These are phyloP conservation scores for Caiman crocodilus DNA, from an alignment of 2,797 vertebrate genomes.

Conservation along the genomic window DNA sequence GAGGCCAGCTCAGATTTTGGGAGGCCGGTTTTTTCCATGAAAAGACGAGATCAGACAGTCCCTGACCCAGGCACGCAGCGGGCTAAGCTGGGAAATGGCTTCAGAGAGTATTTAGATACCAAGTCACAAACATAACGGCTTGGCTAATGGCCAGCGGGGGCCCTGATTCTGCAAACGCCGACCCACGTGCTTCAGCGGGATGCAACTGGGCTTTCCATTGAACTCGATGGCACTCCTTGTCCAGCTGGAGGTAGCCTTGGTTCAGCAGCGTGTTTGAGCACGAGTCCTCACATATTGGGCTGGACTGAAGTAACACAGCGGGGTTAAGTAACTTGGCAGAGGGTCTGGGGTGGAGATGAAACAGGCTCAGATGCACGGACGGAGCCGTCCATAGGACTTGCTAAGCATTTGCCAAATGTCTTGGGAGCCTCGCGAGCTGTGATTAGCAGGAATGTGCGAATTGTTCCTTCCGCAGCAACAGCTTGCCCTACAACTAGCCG, in stretches of 20 bases:
- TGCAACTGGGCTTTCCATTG: background rate
- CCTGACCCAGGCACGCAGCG: background rate
- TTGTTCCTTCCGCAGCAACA: background rate
- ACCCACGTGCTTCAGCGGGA: background rate
- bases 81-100: accelerated
- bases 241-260: background rate
- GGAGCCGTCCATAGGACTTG: background rate
- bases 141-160: background rate
- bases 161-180: background rate
- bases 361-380: background rate
- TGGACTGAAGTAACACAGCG: background rate
- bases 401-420: background rate
- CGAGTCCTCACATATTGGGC: background rate
- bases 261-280: background rate
- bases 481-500: background rate
- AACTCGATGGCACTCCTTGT: accelerated
- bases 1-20: background rate
- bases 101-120: background rate
- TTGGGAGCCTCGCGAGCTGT: background rate
- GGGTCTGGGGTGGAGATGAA: background rate
- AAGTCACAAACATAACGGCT: background rate
- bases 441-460: background rate
- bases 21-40: background rate
- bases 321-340: background rate
- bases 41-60: background rate